Percentiles rank a stretch among this genome's conserved stretches.
Conservation (phyloP, 2,113 vertebrate species). For the Paedocypris sp. region DNA sequence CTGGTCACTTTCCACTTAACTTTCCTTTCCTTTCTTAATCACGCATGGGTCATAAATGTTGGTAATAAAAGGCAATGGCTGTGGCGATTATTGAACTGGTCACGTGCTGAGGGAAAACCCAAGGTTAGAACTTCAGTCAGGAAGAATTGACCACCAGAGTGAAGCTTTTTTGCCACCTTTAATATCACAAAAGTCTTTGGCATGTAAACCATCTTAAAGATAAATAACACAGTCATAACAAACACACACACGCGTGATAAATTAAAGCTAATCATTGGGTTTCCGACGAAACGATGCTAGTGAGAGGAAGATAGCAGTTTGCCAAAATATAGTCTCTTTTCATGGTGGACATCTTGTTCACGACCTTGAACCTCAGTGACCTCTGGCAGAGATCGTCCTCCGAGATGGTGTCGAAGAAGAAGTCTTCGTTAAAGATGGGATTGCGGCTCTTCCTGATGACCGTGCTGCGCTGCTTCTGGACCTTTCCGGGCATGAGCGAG, state of each 20-base stretch:
- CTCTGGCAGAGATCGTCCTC: constrained; percentile 62
- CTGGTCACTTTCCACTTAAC: too few relatives aligned
- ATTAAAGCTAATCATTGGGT: constrained; percentile 29
- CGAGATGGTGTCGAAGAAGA: constrained; percentile 72
- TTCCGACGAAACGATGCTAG: constrained; percentile 49
- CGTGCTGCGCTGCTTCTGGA: constrained; percentile 74
- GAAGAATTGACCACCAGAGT: constrained; percentile 27
- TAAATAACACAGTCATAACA: constrained; percentile 31
- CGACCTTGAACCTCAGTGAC: constrained; percentile 70
- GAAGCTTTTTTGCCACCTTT: constrained; percentile 47
- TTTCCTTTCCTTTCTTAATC: too few relatives aligned
- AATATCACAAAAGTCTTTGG: constrained; percentile 46
- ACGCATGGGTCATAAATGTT: too few relatives aligned
- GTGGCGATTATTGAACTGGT: too few relatives aligned
- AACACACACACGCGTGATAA: constrained; percentile 8
- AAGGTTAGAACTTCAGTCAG: neutral
- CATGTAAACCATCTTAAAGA: constrained; percentile 52
- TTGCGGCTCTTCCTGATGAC: constrained; percentile 78
- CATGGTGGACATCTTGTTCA: constrained; percentile 71
- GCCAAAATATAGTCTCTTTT: constrained; percentile 66
- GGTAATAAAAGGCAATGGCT: too few relatives aligned
- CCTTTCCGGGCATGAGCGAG: constrained; percentile 67
- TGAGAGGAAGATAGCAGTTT: constrained; percentile 58
- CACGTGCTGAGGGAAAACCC: neutral
- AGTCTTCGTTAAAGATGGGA: constrained; percentile 83